Percentiles rank a stretch among this genome's conserved stretches.
Evolutionary conservation across 2,888 invertebrate species (phyloP).

Genomic region (Cheilosia soror): DNA sequence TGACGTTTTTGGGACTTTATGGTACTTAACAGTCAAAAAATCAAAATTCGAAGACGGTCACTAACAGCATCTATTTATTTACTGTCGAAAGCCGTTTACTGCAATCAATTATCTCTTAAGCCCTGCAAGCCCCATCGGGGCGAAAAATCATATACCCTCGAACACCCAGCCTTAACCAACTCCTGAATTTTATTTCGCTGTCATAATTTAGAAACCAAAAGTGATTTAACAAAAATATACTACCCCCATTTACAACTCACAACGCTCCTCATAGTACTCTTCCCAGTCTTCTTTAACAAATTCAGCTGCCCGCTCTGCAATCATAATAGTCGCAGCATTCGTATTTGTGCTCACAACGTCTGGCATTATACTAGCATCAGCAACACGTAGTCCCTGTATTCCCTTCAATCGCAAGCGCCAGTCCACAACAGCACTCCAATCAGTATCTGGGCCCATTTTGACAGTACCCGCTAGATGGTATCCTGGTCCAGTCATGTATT

Average conservation of each 20-base stretch:
- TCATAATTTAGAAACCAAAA: too few species aligned
- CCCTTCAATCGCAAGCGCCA: conserved; percentile 87
- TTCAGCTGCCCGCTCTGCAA: conserved; percentile 92
- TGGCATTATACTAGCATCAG: conserved; percentile 94
- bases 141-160: too few species aligned
- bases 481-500: conserved; percentile 87
- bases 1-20: too few species aligned
- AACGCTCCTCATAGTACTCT: not conserved
- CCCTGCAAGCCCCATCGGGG: too few species aligned
- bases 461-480: conserved; percentile 89
- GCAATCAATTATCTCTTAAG: too few species aligned
- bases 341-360: conserved; percentile 91
- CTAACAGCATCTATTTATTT: too few species aligned
- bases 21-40: too few species aligned
- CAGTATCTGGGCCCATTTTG: conserved; percentile 87
- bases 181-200: too few species aligned
- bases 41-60: too few species aligned
- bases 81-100: too few species aligned
- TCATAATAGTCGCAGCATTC: conserved; percentile 94
- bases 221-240: too few species aligned
- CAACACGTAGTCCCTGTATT: conserved; percentile 88
- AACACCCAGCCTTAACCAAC: too few species aligned
- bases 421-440: conserved; percentile 88
- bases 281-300: conserved; percentile 78
- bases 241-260: not conserved